Evolutionary conservation across 1,140 invertebrate species (phyloP).

Genomic region (Brachionus paranguensis): DNA sequence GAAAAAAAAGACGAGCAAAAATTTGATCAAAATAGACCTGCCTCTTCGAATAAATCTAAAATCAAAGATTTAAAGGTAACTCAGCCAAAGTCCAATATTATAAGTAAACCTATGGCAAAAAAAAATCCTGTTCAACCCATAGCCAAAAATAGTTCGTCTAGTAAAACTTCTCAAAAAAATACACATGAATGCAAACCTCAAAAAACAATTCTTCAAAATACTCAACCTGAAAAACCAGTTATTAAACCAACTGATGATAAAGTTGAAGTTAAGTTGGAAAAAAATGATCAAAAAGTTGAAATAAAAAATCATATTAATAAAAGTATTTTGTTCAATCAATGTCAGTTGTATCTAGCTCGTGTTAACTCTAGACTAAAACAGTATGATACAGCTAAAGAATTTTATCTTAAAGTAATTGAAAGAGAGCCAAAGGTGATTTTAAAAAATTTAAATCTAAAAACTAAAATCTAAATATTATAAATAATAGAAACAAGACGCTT

Average conservation of each 20-base stretch:
- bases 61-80: background rate
- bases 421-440: background rate
- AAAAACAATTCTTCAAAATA: background rate
- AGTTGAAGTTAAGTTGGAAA: background rate
- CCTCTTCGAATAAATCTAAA: background rate
- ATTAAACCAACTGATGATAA: background rate
- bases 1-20: background rate
- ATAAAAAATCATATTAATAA: background rate
- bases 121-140: background rate
- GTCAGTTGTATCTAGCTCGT: background rate
- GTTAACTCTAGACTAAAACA: constrained; percentile 5
- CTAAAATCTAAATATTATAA: background rate
- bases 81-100: background rate
- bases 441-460: background rate
- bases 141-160: background rate
- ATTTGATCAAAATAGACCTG: background rate
- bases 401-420: constrained; percentile 22
- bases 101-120: background rate
- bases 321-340: background rate
- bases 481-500: constrained; percentile 31
- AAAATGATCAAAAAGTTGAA: background rate
- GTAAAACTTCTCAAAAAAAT: background rate
- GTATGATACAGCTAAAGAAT: constrained; percentile 4
- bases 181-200: background rate
- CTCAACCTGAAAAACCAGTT: background rate